Evolutionary conservation across 2,797 vertebrate genomes (phyloP), one percentile per base, ranked within the genome.

Genomic region (Menidia menidia): DNA sequence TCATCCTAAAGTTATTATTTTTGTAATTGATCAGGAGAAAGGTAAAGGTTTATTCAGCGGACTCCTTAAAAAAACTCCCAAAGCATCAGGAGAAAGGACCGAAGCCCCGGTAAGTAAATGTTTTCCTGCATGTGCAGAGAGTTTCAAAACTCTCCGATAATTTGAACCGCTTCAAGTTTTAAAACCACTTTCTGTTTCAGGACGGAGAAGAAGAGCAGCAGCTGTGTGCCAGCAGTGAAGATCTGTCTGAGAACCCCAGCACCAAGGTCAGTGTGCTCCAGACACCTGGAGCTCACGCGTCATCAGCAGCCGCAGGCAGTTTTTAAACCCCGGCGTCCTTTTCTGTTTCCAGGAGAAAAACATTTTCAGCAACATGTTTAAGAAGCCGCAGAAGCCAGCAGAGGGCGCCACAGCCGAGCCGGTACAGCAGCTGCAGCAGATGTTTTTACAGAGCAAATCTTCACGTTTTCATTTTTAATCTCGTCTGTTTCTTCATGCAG

Each of bases 341-440:
- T 66, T 48, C 8, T 43, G 15, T 47, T 48, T 48, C 15, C 16
- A 93, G 90, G 89, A 92, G 61, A 89, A 84, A 83, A 75, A 71
- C 14, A 63, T 85, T 55, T 89, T 87, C 32, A 81, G 81, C 73
- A 85, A 84, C 72, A 74, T 89, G 54, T 93, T 92, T 25, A 90
- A 75, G 68, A 91, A 86, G 62, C 71, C 60, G 0, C 85, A 79
- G 55, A 89, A 89, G 64, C 73, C 82, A 73, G 60, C 67, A 77
- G 89, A 85, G 72, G 75, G 47, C n/a, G 19, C 61, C 12, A 45
- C 78, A 60, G 71, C 71, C 13, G 80, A 81, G 0, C 77, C 56
- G 83, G 85, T 90, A 31, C 14, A 0, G 19, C 11, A 10, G 18
- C 39, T 13, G 0, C 54, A 2, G 35, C 3, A 32, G 12, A 10